A percentile compares a stretch with the other conserved stretches of the same genome.
These are phyloP conservation scores for Pollimyrus isidori DNA, from an alignment of 2,113 vertebrate species.

Conservation along the genomic window DNA sequence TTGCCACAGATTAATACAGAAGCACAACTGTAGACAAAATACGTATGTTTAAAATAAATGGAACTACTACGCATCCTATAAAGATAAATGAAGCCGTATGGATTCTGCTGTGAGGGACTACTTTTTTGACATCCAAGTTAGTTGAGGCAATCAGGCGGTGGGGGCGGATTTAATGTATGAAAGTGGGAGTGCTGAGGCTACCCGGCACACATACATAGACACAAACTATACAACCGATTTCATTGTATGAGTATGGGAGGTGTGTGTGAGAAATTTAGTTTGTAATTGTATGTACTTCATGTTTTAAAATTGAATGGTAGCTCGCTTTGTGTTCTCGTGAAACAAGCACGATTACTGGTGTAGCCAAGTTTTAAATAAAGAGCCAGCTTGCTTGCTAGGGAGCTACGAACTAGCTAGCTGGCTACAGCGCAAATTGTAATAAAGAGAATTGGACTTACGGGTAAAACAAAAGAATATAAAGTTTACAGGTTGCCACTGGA, in stretches of 20 bases:
- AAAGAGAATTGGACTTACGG: constrained; percentile 29
- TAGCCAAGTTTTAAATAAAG: constrained; percentile 8
- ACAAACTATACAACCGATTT: constrained; percentile 36
- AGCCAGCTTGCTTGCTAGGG: constrained; percentile 14
- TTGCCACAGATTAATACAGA: background rate
- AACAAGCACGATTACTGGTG: background rate
- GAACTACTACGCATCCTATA: background rate
- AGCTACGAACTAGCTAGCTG: constrained; percentile 34
- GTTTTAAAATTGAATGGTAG: background rate
- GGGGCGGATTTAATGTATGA: constrained; percentile 32
- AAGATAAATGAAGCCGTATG: background rate
- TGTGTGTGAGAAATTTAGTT: constrained; percentile 18
- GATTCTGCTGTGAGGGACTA: constrained; percentile 25
- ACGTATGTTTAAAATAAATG: background rate
- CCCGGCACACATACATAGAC: constrained; percentile 16
- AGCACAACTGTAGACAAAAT: background rate
- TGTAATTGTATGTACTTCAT: background rate
- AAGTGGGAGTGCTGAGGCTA: constrained; percentile 29
- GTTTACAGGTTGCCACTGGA: constrained; percentile 24
- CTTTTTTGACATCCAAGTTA: constrained; percentile 42
- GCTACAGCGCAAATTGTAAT: constrained; percentile 30
- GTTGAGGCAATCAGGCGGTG: constrained; percentile 31
- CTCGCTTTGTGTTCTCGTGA: background rate
- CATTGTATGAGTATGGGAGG: constrained; percentile 42
- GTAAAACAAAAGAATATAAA: constrained; percentile 40